Evolutionary conservation across 2,888 invertebrate species (phyloP).

Genomic region (Scotopteryx bipunctaria): DNA sequence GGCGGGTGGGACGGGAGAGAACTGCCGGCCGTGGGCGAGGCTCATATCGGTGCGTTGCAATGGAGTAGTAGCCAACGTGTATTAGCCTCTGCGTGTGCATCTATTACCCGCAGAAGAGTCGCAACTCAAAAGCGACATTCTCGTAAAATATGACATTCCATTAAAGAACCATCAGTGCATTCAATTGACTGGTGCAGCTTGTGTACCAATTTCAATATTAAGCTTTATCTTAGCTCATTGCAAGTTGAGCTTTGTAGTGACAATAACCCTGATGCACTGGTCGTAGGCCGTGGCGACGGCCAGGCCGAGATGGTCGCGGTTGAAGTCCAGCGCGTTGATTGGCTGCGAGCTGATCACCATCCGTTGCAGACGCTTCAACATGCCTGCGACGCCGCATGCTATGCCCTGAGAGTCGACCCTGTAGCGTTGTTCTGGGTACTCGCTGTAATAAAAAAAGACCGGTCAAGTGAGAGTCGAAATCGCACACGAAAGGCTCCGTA

Average conservation of each 20-base stretch:
- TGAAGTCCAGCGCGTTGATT: conserved; percentile 95
- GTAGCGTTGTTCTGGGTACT: conserved; percentile 90
- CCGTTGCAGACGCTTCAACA: conserved; percentile 89
- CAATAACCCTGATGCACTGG: conserved; percentile 92
- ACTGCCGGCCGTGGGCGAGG: no score
- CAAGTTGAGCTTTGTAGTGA: conserved; percentile 94
- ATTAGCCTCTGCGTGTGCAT: no score
- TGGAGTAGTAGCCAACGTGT: no score
- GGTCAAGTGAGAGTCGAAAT: background rate
- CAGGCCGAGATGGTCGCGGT: conserved; percentile 93
- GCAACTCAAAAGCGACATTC: no score
- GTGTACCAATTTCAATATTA: no score
- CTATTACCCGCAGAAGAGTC: no score
- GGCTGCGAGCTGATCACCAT: conserved; percentile 93
- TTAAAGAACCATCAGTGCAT: no score
- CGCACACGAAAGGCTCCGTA: no score
- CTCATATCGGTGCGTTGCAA: no score
- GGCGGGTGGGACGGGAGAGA: no score
- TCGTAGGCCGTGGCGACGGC: conserved; percentile 96
- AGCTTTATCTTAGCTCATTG: conserved; percentile 55
- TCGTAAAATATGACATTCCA: no score
- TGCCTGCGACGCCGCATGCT: conserved; percentile 90
- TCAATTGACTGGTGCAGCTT: no score
- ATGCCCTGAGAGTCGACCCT: conserved; percentile 88
- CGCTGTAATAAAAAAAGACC: conserved; percentile 44